phyloP scores from a whole-genome alignment of 2,888 invertebrate species.

The Salticus scenicus region DNA sequence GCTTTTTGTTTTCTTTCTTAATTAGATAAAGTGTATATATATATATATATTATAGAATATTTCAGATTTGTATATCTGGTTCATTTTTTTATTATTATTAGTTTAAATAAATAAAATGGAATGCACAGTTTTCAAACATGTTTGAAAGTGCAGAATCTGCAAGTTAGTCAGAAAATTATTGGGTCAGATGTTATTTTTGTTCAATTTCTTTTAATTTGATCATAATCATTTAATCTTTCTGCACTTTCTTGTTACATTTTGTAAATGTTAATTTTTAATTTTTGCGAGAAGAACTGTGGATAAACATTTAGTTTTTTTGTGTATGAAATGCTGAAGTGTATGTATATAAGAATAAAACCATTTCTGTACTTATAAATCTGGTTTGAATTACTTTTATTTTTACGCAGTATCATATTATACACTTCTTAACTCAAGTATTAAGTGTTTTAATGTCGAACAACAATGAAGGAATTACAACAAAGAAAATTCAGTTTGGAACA shows the following conservation, averaged over 20 bases:
- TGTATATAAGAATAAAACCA: neutral
- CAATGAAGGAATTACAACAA: too few relatives aligned
- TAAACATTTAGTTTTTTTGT: neutral
- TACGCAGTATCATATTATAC: too few relatives aligned
- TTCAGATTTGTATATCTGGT: neutral
- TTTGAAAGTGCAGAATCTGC: conserved; percentile 2
- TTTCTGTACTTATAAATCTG: neutral
- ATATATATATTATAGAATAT: neutral
- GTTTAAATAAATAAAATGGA: neutral
- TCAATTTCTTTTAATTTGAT: too few relatives aligned
- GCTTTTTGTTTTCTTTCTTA: neutral
- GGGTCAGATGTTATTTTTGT: too few relatives aligned
- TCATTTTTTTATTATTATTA: conserved; percentile 1
- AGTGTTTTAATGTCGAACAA: too few relatives aligned
- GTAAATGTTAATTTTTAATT: neutral
- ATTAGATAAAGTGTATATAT: neutral
- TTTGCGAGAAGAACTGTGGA: neutral
- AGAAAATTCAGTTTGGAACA: too few relatives aligned
- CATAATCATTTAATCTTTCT: neutral
- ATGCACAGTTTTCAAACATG: neutral
- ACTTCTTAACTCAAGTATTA: too few relatives aligned
- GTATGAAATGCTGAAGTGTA: neutral
- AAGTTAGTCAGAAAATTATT: too few relatives aligned
- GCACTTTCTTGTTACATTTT: neutral
- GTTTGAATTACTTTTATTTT: too few relatives aligned